These are phyloP conservation scores for Orchestes rusci DNA, from an alignment of 2,888 invertebrate genomes.

Conservation along the genomic window DNA sequence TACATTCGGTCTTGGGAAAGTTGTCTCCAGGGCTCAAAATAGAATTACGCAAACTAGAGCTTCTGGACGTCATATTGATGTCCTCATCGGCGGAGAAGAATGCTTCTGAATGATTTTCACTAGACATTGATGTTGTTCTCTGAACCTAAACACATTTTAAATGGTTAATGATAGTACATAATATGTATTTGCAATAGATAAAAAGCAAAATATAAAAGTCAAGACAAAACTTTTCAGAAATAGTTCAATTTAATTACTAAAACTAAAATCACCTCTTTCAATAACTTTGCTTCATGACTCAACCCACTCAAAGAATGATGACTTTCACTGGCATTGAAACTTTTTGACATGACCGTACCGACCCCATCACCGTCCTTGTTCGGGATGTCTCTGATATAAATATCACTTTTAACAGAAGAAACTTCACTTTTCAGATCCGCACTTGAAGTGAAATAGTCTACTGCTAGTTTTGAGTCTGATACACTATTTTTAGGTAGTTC, in stretches of 20 bases:
- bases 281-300: conserved; percentile 52
- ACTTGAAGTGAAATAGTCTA: conserved; percentile 59
- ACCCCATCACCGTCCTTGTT: conserved; percentile 26
- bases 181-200: background rate
- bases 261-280: conserved; percentile 46
- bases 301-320: conserved; percentile 58
- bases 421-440: conserved; percentile 25
- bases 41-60: conserved; percentile 62
- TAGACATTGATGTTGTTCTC: conserved; percentile 79
- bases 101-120: conserved; percentile 85
- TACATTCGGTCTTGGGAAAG: conserved; percentile 38
- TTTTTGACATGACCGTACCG: conserved; percentile 46
- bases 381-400: conserved; percentile 1
- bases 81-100: conserved; percentile 94
- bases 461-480: conserved; percentile 77
- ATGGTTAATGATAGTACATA: background rate
- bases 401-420: conserved; percentile 27
- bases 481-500: conserved; percentile 69
- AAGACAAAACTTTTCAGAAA: too few relatives aligned
- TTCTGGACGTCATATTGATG: conserved; percentile 57
- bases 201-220: too few relatives aligned
- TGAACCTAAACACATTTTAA: conserved; percentile 48
- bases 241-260: background rate
- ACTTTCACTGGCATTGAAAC: conserved; percentile 58
- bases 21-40: conserved; percentile 47